A percentile compares a stretch with the other conserved stretches of the same genome.
These are phyloP conservation scores for Sesia apiformis DNA, from an alignment of 2,888 invertebrate species.

Conservation along the genomic window DNA sequence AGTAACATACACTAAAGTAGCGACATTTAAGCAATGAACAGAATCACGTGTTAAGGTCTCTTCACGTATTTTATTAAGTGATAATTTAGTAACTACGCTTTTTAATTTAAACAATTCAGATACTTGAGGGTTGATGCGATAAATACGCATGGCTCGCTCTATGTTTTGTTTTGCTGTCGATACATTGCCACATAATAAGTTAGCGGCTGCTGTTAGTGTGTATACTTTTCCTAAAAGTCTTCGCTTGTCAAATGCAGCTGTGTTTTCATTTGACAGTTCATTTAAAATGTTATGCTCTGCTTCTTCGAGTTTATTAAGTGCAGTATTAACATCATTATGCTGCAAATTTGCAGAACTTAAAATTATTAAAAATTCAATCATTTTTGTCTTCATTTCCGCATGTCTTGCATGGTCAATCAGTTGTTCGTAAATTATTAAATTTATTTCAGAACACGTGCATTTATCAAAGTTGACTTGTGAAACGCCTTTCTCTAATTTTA, in stretches of 20 bases:
- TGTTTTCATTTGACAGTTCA: constrained; percentile 14
- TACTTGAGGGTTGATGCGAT: constrained; percentile 40
- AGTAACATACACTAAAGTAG: constrained; percentile 41
- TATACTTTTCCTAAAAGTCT: constrained; percentile 46
- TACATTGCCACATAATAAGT: constrained; percentile 31
- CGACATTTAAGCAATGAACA: constrained; percentile 51
- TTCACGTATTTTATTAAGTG: constrained; percentile 28
- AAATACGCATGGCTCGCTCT: constrained; percentile 41
- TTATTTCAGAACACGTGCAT: constrained; percentile 54
- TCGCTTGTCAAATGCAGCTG: constrained; percentile 27
- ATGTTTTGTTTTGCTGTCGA: constrained; percentile 37
- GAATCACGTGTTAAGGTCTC: constrained; percentile 38
- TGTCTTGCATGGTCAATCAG: constrained; percentile 50
- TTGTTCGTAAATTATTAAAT: constrained; percentile 49
- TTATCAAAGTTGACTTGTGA: constrained; percentile 44
- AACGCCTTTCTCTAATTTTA: constrained; percentile 45
- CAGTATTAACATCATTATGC: constrained; percentile 32
- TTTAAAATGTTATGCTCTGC: constrained; percentile 38
- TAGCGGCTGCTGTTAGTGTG: constrained; percentile 44
- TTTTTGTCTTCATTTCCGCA: constrained; percentile 50
- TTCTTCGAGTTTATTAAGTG: constrained; percentile 37
- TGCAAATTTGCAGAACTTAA: constrained; percentile 42
- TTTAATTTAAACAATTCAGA: constrained; percentile 31
- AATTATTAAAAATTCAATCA: constrained; percentile 43
- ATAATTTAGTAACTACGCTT: constrained; percentile 23